Base-by-base conservation (phyloP, 2,888 invertebrate species). In the Yponomeuta sedellus region DNA sequence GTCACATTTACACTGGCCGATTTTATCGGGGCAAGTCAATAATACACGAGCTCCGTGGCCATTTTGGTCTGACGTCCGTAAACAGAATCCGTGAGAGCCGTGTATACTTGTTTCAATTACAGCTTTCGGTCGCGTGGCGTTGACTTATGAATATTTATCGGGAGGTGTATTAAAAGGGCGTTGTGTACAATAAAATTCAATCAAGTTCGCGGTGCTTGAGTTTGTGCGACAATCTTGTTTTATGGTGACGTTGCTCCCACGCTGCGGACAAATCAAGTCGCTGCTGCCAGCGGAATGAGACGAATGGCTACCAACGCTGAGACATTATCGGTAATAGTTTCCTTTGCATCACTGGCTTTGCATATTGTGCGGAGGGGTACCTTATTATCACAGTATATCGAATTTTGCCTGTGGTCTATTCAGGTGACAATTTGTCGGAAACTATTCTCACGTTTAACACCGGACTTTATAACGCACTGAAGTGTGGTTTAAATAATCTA, bases 211-310 rank as follows among this genome's bases (percentile, higher is more conserved):
- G 74, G 80, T 77, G 80, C 79, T 74, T 76, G 77, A 74, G 80
- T 81, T 81, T 77, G 78, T 78, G 77, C 75, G 72, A 76, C 75
- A 78, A 80, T 81, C 82, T 81, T 86, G 83, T 81, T 88, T 88
- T 88, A 89, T 85, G 79, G 80, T 83, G 84, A 86, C 86, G 75
- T 82, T 82, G 83, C 86, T 83, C 89, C 89, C 88, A 88, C 88
- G 84, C 82, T 68, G 72, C 22, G 64, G 70, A 66, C 67, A 77
- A 64, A 64, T 64, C 64, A 64, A 64, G n/a, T 25, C 16, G 19
- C 22, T 10, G 25, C 44, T 52, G 44, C 44, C 44, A 16, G 16
- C 44, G 12, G 44, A 10, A 25, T n/a, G 64, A 64, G 64, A 64
- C 56, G 64, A 57, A 64, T 64, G 56, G 56, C 28, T 40, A 28